A percentile compares a stretch with the other conserved stretches of the same genome.
phyloP scores from a whole-genome alignment of 2,113 vertebrate species.

The Myotis lucifugus region DNA sequence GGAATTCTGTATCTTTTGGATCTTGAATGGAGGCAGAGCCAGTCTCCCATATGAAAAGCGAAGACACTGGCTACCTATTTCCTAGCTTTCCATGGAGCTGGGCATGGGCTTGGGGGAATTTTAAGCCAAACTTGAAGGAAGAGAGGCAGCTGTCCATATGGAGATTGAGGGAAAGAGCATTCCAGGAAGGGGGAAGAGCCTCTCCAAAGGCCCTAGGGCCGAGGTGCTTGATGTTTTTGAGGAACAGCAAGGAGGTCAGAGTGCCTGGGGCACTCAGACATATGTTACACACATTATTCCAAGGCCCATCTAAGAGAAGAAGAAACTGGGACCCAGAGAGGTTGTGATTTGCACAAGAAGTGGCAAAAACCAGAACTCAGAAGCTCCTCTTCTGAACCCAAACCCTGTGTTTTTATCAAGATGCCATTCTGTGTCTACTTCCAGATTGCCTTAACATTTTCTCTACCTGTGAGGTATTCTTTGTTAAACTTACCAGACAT shows the following conservation, averaged over 20 bases:
- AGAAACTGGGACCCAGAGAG: background rate
- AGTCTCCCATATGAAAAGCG: background rate
- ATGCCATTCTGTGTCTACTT: background rate
- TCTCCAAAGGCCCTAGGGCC: background rate
- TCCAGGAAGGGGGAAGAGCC: background rate
- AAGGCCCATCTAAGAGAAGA: background rate
- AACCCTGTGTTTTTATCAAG: background rate
- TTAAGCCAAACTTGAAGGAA: background rate
- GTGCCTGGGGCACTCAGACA: background rate
- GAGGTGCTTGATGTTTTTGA: background rate
- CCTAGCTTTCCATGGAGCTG: background rate
- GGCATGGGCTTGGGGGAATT: background rate
- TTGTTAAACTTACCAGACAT: background rate
- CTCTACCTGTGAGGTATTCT: background rate
- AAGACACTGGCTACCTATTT: background rate
- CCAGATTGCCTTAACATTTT: background rate
- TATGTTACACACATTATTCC: background rate
- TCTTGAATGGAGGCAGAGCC: background rate
- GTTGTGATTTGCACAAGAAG: background rate
- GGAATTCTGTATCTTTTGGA: background rate
- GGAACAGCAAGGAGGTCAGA: background rate
- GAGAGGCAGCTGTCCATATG: background rate
- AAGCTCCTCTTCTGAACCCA: background rate
- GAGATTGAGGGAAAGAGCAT: background rate
- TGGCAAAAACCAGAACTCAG: background rate